Evolutionary conservation across 2,113 vertebrate genomes (phyloP), one percentile per base, ranked within the genome.

Genomic region (Cottus gobio): DNA sequence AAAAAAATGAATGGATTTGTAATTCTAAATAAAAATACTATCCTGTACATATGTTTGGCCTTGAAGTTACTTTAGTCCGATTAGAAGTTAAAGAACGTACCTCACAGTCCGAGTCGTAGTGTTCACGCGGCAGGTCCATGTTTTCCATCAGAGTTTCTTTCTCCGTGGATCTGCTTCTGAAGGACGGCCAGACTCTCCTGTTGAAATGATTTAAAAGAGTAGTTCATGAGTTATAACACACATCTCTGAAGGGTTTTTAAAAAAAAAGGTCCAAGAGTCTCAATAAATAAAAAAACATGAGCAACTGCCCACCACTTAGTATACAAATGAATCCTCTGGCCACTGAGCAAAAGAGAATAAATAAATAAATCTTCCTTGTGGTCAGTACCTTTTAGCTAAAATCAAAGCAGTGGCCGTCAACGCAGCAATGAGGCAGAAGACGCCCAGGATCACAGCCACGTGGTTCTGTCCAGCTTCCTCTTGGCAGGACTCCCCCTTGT

Each of bases 401-500:
- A 90, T 7, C 7, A 81, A 61, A 31, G 62, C 72, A 13, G 67
- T 82, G 7, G 9, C 52, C 12, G 77, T 13, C 26, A 93, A 7
- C 1, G 20, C 36, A 56, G 56, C 69, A 2, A 84, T 0, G 12
- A 89, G 39, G 34, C 24, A 71, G 60, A 91, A 30, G 24, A 94
- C 70, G 0, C 82, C 86, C 7, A 95, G 72, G 28, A 91, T 31
- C 11, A 90, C 65, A 2, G 72, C 77, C 1, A 54, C 83, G 1
- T 85, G 77, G 36, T 70, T 85, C 3, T 37, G 68, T 11, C 73
- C 48, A 1, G 3, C 68, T 64, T 69, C 34, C 13, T 94, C 90
- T 77, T 97, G 93, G 1, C 97, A 99, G 71, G 93, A 96, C 67
- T 95, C 89, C 0, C 96, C 96, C 0, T 70, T 90, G 24, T 96